These are phyloP conservation scores for Acropora tenuis DNA, from an alignment of 64 coral and sea anemone species.

Conservation along the genomic window DNA sequence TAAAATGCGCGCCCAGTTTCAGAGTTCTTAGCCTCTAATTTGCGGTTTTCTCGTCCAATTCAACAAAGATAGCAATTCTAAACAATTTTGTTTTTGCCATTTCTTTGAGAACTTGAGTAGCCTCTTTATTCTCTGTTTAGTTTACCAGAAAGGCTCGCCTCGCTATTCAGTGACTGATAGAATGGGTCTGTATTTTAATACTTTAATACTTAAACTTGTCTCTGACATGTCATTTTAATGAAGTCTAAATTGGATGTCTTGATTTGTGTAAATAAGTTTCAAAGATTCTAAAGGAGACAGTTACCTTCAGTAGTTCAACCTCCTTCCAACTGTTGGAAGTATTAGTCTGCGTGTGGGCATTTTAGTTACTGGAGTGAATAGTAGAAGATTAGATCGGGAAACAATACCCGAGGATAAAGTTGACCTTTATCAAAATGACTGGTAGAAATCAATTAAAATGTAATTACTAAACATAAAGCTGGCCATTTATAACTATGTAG, in stretches of 20 bases:
- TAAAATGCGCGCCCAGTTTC: no score
- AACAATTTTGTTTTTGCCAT: no score
- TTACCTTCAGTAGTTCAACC: slow-evolving; percentile 19
- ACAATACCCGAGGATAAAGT: not conserved
- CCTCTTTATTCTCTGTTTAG: no score
- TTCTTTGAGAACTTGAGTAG: no score
- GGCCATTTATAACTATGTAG: no score
- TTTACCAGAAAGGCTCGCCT: no score
- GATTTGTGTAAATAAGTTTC: slow-evolving; percentile 4
- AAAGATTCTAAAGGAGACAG: not conserved
- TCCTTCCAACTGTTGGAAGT: not conserved
- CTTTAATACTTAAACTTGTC: not conserved
- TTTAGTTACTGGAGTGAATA: not conserved
- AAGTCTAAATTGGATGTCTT: not conserved
- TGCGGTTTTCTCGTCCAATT: no score
- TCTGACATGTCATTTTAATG: not conserved
- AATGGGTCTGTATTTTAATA: no score
- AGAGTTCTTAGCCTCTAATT: no score
- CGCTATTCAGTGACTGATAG: no score
- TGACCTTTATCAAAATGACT: not conserved
- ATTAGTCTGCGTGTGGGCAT: not conserved
- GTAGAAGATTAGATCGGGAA: not conserved
- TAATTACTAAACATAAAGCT: not conserved
- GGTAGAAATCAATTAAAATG: not conserved
- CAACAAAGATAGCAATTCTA: no score